Conservation (phyloP, 1,140 invertebrate species). For the Elysia chlorotica region DNA sequence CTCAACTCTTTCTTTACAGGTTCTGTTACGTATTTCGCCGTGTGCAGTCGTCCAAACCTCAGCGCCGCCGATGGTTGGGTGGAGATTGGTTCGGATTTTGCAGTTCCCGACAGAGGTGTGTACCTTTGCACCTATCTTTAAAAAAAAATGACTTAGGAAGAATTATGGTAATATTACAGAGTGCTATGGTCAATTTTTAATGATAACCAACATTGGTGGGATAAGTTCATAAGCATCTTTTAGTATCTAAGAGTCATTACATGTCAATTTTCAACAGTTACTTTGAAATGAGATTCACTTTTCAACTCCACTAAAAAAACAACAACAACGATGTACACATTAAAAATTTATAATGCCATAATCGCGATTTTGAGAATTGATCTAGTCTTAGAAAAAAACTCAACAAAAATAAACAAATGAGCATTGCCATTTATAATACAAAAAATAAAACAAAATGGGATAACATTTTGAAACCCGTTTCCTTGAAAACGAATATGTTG, state of each 20-base stretch:
- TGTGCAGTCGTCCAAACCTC: background rate
- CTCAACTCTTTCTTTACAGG: conserved; percentile 3
- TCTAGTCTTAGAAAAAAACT: no score
- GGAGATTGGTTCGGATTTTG: conserved; percentile 5
- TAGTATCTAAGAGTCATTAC: background rate
- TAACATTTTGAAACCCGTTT: background rate
- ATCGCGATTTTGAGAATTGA: no score
- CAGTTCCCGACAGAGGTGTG: background rate
- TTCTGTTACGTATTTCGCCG: background rate
- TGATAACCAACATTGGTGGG: no score
- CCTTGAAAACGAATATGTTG: background rate
- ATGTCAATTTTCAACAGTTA: background rate
- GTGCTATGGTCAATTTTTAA: no score
- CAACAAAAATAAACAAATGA: background rate
- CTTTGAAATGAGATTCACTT: background rate
- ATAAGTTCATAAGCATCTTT: background rate
- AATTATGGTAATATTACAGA: no score
- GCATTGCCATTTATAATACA: background rate
- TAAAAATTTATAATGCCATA: no score
- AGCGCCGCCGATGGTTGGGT: conserved; percentile 10
- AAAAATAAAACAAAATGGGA: background rate
- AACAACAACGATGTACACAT: no score
- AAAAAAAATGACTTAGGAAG: background rate
- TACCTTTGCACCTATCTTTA: background rate
- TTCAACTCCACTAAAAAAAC: no score